Conservation (phyloP, 1,140 invertebrate genomes). For the Bombus superbus region DNA sequence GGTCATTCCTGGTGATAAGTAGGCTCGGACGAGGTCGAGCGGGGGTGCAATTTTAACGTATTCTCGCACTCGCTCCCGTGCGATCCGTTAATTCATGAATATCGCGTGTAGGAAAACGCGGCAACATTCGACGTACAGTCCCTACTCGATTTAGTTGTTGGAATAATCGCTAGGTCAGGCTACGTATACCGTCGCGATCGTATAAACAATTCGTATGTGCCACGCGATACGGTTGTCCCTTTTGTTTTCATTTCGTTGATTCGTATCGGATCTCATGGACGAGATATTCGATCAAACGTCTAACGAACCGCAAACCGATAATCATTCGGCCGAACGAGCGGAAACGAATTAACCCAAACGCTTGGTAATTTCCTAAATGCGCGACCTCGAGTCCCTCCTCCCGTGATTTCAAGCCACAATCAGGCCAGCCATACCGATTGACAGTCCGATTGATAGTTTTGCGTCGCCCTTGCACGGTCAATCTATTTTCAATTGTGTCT, state of each 20-base stretch:
- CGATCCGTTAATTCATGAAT: constrained; percentile 66
- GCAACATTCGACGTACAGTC: constrained; percentile 7
- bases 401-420: not conserved
- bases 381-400: not conserved
- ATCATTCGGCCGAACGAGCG: not conserved
- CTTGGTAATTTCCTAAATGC: constrained; percentile 28
- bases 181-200: not conserved
- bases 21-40: not conserved
- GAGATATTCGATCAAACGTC: no score
- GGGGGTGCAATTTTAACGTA: constrained; percentile 26
- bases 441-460: constrained; percentile 26
- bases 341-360: not conserved
- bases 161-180: constrained; percentile 44
- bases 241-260: constrained; percentile 15
- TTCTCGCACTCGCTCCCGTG: constrained; percentile 6
- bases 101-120: constrained; percentile 64
- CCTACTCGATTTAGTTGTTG: constrained; percentile 12
- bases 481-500: constrained; percentile 34
- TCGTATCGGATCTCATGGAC: not conserved
- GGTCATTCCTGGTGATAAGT: constrained; percentile 28
- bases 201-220: not conserved
- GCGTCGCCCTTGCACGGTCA: constrained; percentile 5
- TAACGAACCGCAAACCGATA: not conserved
- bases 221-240: not conserved
- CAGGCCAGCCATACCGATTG: not conserved